A percentile compares a stretch with the other conserved stretches of the same genome.
These are phyloP conservation scores for Lepus europaeus DNA, from an alignment of 2,113 vertebrate species.

Conservation along the genomic window DNA sequence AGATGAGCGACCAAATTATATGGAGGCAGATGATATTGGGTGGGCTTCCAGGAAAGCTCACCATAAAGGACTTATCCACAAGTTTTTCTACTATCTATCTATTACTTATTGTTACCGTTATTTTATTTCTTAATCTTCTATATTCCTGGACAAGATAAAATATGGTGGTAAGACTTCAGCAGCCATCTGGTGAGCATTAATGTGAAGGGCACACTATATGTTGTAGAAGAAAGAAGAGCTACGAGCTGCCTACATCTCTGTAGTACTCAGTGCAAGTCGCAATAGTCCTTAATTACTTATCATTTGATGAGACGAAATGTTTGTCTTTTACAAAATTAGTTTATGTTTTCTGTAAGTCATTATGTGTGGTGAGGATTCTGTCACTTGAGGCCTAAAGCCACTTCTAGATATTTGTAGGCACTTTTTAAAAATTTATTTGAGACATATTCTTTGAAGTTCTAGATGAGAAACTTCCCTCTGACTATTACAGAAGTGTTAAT, in stretches of 20 bases:
- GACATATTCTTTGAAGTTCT: neutral
- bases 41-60: neutral
- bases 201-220: neutral
- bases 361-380: neutral
- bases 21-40: neutral
- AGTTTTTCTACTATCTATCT: neutral
- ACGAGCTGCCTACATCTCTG: neutral
- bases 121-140: neutral
- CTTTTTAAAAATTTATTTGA: slow-evolving; percentile 53
- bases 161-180: neutral
- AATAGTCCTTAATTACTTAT: neutral
- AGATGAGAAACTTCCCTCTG: neutral
- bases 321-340: neutral
- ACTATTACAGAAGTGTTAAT: neutral
- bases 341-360: neutral
- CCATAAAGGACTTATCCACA: neutral
- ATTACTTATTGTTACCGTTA: neutral
- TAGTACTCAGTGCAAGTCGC: neutral
- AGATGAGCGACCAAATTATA: neutral
- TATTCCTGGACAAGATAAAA: neutral
- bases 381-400: neutral
- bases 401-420: neutral
- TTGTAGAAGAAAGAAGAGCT: neutral
- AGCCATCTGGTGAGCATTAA: neutral
- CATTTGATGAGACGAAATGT: neutral